Evolutionary conservation across 2,888 invertebrate species (phyloP).

Genomic region (Drosophila neonasuta): DNA sequence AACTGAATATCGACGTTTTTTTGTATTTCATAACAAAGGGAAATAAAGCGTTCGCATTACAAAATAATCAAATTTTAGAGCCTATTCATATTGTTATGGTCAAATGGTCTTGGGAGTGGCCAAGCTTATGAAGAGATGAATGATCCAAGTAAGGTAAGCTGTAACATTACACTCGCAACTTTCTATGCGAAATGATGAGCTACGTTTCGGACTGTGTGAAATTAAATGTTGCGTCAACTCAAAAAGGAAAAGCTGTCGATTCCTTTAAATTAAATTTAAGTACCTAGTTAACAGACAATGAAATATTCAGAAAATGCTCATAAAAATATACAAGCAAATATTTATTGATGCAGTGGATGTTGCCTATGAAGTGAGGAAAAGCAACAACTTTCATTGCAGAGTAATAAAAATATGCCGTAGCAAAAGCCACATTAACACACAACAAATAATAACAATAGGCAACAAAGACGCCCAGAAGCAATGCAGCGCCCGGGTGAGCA

Average conservation of each 20-base stretch:
- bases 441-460: conserved; percentile 21
- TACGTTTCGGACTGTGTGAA: neutral
- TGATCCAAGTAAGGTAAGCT: neutral
- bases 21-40: neutral
- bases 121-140: neutral
- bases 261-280: neutral
- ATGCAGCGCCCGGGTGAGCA: conserved; percentile 40
- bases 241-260: neutral
- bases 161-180: neutral
- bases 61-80: neutral
- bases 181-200: conserved; percentile 6
- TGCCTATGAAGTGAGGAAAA: neutral
- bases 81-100: conserved; percentile 7
- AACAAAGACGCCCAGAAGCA: conserved; percentile 55
- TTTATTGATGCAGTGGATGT: neutral
- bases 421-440: conserved; percentile 1
- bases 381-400: conserved; percentile 11
- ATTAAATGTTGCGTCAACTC: neutral
- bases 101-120: conserved; percentile 4
- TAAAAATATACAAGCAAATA: conserved; percentile 6
- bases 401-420: conserved; percentile 18
- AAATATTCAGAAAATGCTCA: neutral
- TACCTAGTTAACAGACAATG: neutral
- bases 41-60: neutral
- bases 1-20: neutral